A percentile compares a stretch with the other conserved stretches of the same genome.
phyloP scores from a whole-genome alignment of 2,113 vertebrate species.

The Cyphomyrus plagiostoma region DNA sequence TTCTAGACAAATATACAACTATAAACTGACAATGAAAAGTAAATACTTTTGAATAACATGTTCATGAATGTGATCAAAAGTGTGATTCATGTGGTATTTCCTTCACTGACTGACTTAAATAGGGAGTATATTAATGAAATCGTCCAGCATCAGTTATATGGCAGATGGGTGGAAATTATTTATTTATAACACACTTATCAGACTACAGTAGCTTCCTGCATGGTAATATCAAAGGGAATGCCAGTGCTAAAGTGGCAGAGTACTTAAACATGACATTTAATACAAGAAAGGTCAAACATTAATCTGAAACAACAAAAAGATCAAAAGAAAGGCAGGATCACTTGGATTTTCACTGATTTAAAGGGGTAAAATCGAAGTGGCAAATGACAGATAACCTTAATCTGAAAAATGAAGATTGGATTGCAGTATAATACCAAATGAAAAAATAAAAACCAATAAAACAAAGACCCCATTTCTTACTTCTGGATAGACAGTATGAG shows the following conservation, averaged over 20 bases:
- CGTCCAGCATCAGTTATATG: constrained; percentile 27
- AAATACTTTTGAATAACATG: neutral
- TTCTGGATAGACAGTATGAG: neutral
- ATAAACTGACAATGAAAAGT: constrained; percentile 2
- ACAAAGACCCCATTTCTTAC: neutral
- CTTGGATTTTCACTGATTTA: neutral
- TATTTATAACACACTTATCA: constrained; percentile 50
- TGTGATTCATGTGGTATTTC: neutral
- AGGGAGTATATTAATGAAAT: neutral
- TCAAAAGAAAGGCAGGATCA: neutral
- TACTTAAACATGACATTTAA: constrained; percentile 22
- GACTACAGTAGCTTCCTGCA: constrained; percentile 26
- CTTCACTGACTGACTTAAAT: neutral
- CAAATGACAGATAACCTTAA: neutral
- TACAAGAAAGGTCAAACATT: constrained; percentile 21
- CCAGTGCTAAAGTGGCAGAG: constrained; percentile 31
- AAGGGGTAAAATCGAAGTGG: neutral
- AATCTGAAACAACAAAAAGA: constrained; percentile 7
- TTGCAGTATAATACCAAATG: neutral
- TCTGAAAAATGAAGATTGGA: neutral
- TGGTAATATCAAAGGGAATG: constrained; percentile 32
- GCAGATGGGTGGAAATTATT: constrained; percentile 38
- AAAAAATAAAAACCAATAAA: neutral
- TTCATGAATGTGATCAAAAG: neutral
- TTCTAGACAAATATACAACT: neutral